Conservation (phyloP, 2,888 invertebrate species). For the Panopea generosa region DNA sequence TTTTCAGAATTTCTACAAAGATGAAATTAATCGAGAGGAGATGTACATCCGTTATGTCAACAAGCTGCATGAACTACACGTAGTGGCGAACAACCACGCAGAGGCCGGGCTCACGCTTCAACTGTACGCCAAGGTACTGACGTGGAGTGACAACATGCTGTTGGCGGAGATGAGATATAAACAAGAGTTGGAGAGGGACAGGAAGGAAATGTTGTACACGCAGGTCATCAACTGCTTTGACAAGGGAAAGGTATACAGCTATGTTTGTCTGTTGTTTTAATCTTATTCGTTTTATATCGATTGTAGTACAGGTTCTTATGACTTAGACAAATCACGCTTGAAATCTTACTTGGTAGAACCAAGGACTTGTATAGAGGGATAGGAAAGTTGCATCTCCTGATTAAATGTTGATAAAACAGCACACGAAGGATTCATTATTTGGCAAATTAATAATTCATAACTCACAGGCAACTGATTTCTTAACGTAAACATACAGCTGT, state of each 20-base stretch:
- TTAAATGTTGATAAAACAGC: no score
- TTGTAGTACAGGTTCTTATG: no score
- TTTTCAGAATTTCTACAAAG: constrained; percentile 98
- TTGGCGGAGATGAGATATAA: constrained; percentile 87
- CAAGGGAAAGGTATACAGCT: constrained; percentile 92
- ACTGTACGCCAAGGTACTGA: constrained; percentile 95
- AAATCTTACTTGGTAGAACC: no score
- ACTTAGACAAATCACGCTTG: no score
- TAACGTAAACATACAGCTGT: no score
- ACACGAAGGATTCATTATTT: no score
- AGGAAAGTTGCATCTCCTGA: no score
- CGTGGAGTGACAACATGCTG: constrained; percentile 88
- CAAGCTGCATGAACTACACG: constrained; percentile 96
- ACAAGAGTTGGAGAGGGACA: constrained; percentile 94
- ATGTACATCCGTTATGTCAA: constrained; percentile 98
- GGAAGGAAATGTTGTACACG: constrained; percentile 94
- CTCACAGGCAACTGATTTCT: no score
- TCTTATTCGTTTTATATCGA: no score
- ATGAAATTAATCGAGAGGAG: constrained; percentile 97
- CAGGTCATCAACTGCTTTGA: constrained; percentile 97
- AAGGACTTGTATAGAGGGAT: no score
- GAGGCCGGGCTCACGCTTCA: constrained; percentile 98
- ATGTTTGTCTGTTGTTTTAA: no score
- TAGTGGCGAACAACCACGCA: constrained; percentile 95
- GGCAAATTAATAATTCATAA: no score